A percentile compares a stretch with the other conserved stretches of the same genome.
Conservation (phyloP, 2,888 invertebrate genomes). For the Petrolisthes cinctipes region DNA sequence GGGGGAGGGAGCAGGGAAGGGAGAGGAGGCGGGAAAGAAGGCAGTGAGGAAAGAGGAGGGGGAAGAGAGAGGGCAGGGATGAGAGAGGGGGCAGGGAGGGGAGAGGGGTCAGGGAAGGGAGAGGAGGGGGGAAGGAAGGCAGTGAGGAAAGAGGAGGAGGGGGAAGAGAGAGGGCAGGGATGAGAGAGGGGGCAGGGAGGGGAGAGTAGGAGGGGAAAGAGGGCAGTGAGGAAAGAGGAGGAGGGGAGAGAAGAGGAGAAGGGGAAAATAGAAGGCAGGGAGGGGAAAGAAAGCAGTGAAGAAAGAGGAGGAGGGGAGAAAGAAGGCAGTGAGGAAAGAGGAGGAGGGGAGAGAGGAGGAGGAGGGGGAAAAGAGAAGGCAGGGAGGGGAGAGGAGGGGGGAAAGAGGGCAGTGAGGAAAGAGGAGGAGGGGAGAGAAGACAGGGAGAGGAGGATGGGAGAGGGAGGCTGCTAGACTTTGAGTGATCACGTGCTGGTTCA, state of each 20-base stretch:
- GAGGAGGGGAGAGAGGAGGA: neutral
- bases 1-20: neutral
- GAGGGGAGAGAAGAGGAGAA: neutral
- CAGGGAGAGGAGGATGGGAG: neutral
- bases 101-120: too few species aligned
- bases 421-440: neutral
- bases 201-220: neutral
- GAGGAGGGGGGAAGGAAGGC: too few species aligned
- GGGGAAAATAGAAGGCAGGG: neutral
- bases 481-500: neutral
- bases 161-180: too few species aligned
- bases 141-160: too few species aligned
- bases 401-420: neutral
- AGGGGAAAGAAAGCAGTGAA: neutral
- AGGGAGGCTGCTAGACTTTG: neutral
- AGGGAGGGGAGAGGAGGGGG: neutral
- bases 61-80: too few species aligned
- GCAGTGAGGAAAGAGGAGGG: conserved; percentile 6
- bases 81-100: too few species aligned
- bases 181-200: neutral
- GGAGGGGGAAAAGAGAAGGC: neutral
- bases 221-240: neutral
- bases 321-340: neutral
- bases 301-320: neutral
- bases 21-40: neutral